These are phyloP conservation scores for Cybosia mesomella DNA, from an alignment of 2,888 invertebrate species.

Conservation along the genomic window DNA sequence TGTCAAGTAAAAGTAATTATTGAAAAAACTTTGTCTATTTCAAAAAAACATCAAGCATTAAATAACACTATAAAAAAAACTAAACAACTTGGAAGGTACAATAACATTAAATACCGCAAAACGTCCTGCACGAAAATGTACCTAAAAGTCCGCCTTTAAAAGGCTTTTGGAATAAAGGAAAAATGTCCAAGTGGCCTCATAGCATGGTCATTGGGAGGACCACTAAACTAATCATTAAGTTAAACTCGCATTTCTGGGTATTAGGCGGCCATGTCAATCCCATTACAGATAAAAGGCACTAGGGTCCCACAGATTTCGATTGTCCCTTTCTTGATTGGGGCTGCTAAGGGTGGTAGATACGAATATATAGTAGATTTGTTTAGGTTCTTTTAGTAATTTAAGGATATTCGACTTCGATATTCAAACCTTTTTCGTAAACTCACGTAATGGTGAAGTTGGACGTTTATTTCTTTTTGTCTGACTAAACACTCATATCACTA, in stretches of 20 bases:
- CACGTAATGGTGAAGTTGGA: too few species aligned
- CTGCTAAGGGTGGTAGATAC: conserved; percentile 15
- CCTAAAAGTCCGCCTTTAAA: conserved; percentile 20
- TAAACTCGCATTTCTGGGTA: conserved; percentile 59
- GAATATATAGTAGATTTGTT: neutral
- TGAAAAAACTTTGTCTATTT: neutral
- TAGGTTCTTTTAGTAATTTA: neutral
- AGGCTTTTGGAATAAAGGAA: conserved; percentile 30
- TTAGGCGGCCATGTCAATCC: conserved; percentile 53
- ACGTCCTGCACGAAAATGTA: conserved; percentile 12
- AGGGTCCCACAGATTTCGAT: conserved; percentile 55
- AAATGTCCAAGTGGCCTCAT: conserved; percentile 48
- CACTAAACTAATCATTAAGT: conserved; percentile 64
- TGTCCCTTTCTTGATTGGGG: conserved; percentile 51
- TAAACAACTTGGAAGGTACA: neutral
- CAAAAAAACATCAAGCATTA: neutral
- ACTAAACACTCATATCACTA: neutral
- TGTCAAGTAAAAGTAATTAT: neutral
- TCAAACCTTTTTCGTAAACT: neutral
- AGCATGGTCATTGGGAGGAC: conserved; percentile 37
- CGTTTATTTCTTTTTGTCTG: neutral
- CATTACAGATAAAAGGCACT: conserved; percentile 61
- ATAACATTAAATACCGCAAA: conserved; percentile 13
- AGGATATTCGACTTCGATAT: neutral
- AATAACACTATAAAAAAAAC: neutral